Evolutionary conservation across 2,113 vertebrate species (phyloP), one percentile per base, ranked within the genome.

Genomic region (Campylomormyrus tamandua): DNA sequence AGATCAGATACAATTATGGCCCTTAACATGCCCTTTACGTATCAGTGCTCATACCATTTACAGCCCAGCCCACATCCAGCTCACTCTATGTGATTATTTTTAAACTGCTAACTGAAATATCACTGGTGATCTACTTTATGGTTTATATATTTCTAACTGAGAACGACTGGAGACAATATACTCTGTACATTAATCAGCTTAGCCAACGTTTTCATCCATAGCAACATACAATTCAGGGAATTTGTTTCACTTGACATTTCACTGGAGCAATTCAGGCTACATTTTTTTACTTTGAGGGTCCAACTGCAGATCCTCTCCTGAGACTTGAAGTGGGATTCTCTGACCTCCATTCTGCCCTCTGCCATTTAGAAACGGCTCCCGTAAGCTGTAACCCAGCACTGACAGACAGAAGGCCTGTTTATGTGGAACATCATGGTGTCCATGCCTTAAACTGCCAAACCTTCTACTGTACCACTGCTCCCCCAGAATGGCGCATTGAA

Each of bases 191-290:
- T 80, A 80, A 80, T 35, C 31, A 39, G 74, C 74, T 42, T 42
- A 39, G 31, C 35, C 74, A 80, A 42, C 10, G 35, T 42, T 42
- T 80, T 80, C 35, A 80, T 39, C 74, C 74, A 80, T 6, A 80
- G 13, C 74, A 39, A 42, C 70, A 77, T 39, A 77, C 74, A 80
- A 8, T 80, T 42, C 35, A 21, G 74, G 31, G 42, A 80, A 80
- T 80, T 80, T 80, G 74, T 42, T 80, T 80, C 74, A 77, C 70
- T 77, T 77, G 70, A 39, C 70, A 80, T 80, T 80, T 80, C 15
- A 42, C 39, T 48, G 39, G 83, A 84, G 45, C 31, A 80, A 84
- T 48, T 83, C 77, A 24, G 35, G 77, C 42, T 42, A 46, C 17
- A 13, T 74, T 21, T 83, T 31, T 83, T 46, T 24, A 70, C n/a